phyloP scores from a whole-genome alignment of 1,140 invertebrate species.

The Zaprionus vittiger region DNA sequence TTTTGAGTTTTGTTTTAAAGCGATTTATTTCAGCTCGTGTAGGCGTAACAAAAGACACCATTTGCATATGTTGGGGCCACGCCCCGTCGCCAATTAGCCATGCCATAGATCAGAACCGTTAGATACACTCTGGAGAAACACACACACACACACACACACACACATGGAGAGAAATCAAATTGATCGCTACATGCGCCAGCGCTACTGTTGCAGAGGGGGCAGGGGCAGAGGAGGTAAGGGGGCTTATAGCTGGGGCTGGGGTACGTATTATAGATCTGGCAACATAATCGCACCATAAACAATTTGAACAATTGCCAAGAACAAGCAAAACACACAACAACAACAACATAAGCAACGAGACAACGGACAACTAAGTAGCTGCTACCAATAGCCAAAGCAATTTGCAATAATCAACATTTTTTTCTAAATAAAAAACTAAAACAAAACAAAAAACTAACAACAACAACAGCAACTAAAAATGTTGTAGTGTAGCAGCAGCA shows the following conservation, averaged over 20 bases:
- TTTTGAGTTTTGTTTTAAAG: conserved; percentile 23
- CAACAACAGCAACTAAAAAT: conserved; percentile 38
- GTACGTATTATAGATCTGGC: conserved; percentile 28
- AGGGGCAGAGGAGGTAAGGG: not conserved
- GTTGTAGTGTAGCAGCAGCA: conserved; percentile 61
- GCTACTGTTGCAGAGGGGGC: not conserved
- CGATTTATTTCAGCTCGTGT: conserved; percentile 42
- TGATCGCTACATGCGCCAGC: conserved; percentile 30
- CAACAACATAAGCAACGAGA: conserved; percentile 29
- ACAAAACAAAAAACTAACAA: conserved; percentile 36
- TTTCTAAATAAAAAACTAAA: conserved; percentile 58
- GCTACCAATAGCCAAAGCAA: conserved; percentile 82
- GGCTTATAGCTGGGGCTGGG: conserved; percentile 14
- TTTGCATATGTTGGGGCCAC: conserved; percentile 59
- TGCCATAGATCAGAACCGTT: conserved; percentile 71
- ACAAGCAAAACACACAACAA: conserved; percentile 53
- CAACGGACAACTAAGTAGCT: conserved; percentile 79
- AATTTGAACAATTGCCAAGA: conserved; percentile 79
- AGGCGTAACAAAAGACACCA: conserved; percentile 78
- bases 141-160: conserved; percentile 17
- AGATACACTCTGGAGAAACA: conserved; percentile 39
- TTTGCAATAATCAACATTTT: conserved; percentile 83
- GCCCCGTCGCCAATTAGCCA: conserved; percentile 67
- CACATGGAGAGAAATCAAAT: conserved; percentile 32
- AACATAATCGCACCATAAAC: conserved; percentile 58